Percentiles rank a stretch among this genome's conserved stretches.
Conservation (phyloP, 2,888 invertebrate species). For the Caradrina kadenii region DNA sequence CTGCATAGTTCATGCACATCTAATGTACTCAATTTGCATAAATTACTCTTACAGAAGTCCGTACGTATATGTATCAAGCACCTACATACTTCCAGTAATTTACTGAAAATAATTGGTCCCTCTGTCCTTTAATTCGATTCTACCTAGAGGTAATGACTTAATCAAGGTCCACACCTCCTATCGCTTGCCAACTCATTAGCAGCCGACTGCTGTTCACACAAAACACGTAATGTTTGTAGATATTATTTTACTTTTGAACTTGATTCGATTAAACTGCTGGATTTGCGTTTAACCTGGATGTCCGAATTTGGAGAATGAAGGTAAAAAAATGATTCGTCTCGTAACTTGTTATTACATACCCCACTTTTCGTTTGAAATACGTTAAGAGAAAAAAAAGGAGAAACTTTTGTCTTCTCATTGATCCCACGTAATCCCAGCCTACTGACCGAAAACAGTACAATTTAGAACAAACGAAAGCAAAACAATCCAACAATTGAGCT, state of each 20-base stretch:
- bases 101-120: not conserved
- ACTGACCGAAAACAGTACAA: slow-evolving; percentile 36
- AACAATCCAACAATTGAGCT: slow-evolving; percentile 51
- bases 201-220: slow-evolving; percentile 24
- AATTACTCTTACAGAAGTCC: no score
- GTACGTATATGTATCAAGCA: no score
- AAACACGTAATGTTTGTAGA: slow-evolving; percentile 16
- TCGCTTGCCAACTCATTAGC: slow-evolving; percentile 44
- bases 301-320: not conserved
- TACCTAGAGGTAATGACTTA: slow-evolving; percentile 67
- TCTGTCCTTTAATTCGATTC: not conserved
- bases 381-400: not conserved
- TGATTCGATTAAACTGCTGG: not conserved
- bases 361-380: not conserved
- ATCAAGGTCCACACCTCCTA: slow-evolving; percentile 52
- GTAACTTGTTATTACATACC: not conserved
- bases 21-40: no score
- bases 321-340: not conserved
- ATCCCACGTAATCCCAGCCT: slow-evolving; percentile 9
- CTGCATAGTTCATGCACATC: not conserved
- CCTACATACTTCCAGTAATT: no score
- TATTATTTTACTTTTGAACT: not conserved
- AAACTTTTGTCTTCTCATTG: not conserved
- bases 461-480: slow-evolving; percentile 29
- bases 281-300: not conserved